Base-by-base conservation (phyloP, 2,797 vertebrate species). In the Cynodonichthys magdalenae region DNA sequence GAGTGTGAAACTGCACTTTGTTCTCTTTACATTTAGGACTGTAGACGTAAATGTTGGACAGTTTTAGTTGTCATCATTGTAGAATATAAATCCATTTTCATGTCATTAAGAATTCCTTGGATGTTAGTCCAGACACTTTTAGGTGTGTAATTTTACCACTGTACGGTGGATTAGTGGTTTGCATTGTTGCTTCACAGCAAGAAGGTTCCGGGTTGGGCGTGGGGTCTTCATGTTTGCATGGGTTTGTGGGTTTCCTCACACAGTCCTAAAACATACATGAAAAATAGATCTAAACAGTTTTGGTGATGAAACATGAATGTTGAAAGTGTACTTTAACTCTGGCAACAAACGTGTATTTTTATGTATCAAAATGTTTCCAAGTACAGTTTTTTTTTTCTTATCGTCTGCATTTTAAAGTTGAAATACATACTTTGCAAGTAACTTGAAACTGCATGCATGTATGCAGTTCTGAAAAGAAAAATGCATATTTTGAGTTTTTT, bases 1-100 rank as follows among this genome's bases (percentile, higher is more conserved):
- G 94, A 98, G 97, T 97, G 88, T 36, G 82, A 59, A 49, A 52
- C 51, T 59, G 62, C 47, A 61, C 2, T 46, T 36, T 52, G 55
- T 69, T 70, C 4, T 51, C 6, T 53, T 27, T 66, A 36, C 15
- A 28, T 56, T 39, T 56, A 49, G 45, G 45, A 49, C 18, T 18
- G 15, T 42, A 5, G 49, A 17, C 8, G n/a, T 15, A 12, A 27
- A 1, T 65, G 5, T n/a, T 48, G 46, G 0, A 49, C 6, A 0
- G 15, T 18, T 42, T 55, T 39, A 11, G 36, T 31, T 11, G 18
- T 39, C 20, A 46, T 47, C 44, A 18, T 18, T 19, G 14, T 29
- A 62, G 12, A 20, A 20, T 34, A 34, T 5, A 11, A 8, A n/a
- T 18, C 4, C 0, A 14, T 17, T 18, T 45, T 45, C 0, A 3